A percentile compares a stretch with the other conserved stretches of the same genome.
These are phyloP conservation scores for Heliconius erato DNA, from an alignment of 2,888 invertebrate species.

Conservation along the genomic window DNA sequence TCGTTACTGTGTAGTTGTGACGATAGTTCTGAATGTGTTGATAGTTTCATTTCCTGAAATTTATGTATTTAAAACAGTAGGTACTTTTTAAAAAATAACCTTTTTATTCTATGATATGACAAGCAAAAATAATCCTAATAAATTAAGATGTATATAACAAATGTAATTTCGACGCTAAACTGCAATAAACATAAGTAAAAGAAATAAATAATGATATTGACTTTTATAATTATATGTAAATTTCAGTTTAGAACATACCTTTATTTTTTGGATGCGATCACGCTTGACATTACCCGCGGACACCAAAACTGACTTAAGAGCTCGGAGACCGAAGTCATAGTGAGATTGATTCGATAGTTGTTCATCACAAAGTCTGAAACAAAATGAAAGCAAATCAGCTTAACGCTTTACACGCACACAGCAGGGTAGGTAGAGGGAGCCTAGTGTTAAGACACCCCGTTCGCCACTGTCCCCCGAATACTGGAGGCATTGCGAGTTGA, in stretches of 20 bases:
- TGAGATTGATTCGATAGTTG: constrained; percentile 99
- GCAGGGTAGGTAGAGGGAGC: no score
- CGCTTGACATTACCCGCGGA: constrained; percentile 99
- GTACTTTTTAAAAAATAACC: background rate
- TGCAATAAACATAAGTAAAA: background rate
- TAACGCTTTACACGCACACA: background rate
- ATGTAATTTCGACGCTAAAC: background rate
- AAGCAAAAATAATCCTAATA: constrained; percentile 6
- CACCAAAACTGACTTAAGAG: constrained; percentile 98
- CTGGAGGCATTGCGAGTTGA: no score
- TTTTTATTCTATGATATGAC: background rate
- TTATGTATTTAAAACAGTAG: background rate
- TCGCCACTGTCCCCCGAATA: no score
- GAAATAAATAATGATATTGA: background rate
- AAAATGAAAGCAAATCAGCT: background rate
- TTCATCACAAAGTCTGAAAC: constrained; percentile 93
- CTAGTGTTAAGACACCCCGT: no score
- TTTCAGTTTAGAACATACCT: constrained; percentile 74
- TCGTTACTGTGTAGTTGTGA: constrained; percentile 23
- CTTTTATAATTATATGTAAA: background rate
- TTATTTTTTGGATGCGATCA: constrained; percentile 97
- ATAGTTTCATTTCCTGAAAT: constrained; percentile 32
- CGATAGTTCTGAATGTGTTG: constrained; percentile 27
- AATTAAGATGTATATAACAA: background rate
- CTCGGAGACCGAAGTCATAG: constrained; percentile 99